Percentiles rank a stretch among this genome's conserved stretches.
These are phyloP conservation scores for Diadegma fenestrale DNA, from an alignment of 2,888 invertebrate genomes.

Conservation along the genomic window DNA sequence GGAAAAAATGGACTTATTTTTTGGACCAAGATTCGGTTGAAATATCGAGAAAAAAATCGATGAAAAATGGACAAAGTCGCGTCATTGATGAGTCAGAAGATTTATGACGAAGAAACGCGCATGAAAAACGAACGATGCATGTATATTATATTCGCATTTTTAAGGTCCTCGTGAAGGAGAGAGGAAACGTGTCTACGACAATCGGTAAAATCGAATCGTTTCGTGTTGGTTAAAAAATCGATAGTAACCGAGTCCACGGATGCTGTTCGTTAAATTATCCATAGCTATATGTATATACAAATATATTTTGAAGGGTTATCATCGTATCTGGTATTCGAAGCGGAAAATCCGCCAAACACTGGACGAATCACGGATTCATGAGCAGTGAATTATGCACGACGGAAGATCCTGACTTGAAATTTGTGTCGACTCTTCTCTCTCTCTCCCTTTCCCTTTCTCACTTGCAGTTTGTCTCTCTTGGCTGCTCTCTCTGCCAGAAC, in stretches of 20 bases:
- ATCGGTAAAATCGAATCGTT: constrained; percentile 58
- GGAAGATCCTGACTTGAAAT: constrained; percentile 70
- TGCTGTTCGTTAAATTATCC: constrained; percentile 10
- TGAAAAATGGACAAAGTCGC: too few relatives aligned
- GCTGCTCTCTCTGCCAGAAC: constrained; percentile 54
- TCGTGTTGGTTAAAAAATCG: constrained; percentile 25
- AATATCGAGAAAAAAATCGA: background rate
- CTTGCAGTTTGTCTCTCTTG: constrained; percentile 12
- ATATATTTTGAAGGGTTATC: constrained; percentile 12
- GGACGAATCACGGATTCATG: constrained; percentile 77
- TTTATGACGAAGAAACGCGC: constrained; percentile 25
- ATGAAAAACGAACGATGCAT: constrained; percentile 45
- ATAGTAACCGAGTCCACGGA: constrained; percentile 34
- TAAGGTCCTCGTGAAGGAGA: background rate
- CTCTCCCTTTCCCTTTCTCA: background rate
- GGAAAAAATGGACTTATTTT: background rate
- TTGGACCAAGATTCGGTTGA: background rate
- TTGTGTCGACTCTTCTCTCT: constrained; percentile 57
- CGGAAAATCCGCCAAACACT: constrained; percentile 63
- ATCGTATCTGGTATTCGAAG: constrained; percentile 50
- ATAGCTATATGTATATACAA: background rate
- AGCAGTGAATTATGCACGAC: constrained; percentile 79
- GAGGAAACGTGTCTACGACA: constrained; percentile 36
- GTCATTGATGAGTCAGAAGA: background rate
- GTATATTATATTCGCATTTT: constrained; percentile 13